Evolutionary conservation across 2,113 vertebrate species (phyloP), one percentile per base, ranked within the genome.

Genomic region (Gadus chalcogrammus): DNA sequence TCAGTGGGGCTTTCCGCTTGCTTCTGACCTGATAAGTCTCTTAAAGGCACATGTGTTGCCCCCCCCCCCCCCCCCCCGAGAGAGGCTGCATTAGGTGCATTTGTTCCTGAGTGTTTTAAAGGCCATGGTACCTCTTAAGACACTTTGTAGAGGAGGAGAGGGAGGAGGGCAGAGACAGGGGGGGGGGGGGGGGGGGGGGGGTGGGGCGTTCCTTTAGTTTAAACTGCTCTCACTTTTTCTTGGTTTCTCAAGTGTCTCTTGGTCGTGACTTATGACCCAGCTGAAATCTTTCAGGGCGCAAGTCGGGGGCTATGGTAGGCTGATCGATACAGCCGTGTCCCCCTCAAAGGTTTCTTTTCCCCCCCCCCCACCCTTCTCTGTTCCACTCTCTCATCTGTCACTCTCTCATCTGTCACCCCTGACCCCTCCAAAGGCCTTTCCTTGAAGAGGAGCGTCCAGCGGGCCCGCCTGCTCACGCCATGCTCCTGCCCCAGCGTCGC

Each of bases 91-190:
- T 61, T 20, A 31, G 65, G 79, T 72, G 74, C 77, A 83, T 72
- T 28, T 70, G 65, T 74, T 68, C 67, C n/a, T 15, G 20, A 78
- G 80, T 9, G 11, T 22, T 20, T 35, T 77, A 72, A 80, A 65
- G 80, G 64, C 77, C 75, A 76, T 68, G 2, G 74, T 71, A 64
- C 48, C 56, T 68, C 52, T 35, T 92, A 90, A 92, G 94, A 93
- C 92, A 94, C 89, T 84, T 85, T 87, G 92, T 95, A 97, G 15
- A 3, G 53, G 53, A 12, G 53, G 9, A 12, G 53, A 13, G 12
- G 53, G 53, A 16, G 76, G 12, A 12, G 9, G 53, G 53, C 0
- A 6, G 53, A 55, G 53, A 3, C 2, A 16, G 53, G 53, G 11
- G 15, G 13, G 15, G 15, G 2, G 15, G 55, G 55, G 15, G 55